Base-by-base conservation (phyloP, 35 echinoderm and acorn worm genomes). In the Stichopus chloronotus region DNA sequence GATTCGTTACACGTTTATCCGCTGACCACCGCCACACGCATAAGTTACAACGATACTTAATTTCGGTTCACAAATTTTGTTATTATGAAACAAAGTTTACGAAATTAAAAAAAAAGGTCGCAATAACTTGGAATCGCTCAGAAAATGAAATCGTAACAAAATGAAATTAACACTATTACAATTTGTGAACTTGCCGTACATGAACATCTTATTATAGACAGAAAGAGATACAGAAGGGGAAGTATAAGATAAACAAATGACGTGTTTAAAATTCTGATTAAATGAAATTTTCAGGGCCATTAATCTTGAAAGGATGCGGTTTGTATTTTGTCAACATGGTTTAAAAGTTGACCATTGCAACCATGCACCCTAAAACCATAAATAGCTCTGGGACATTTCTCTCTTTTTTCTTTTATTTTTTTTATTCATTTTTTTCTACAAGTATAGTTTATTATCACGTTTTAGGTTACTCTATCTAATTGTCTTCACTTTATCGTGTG, bases 281-380 rank as follows among this genome's bases (percentile, higher is more conserved):
- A 89, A 89, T 89, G 87, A 89, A 89, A 89, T 89, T 69, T 71
- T 89, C 87, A 53, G 87, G 87, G 59, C 87, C 8, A 89, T 89
- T 89, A 89, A 89, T 71, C 60, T 89, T 89, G 87, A 89, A 89
- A 89, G 87, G 59, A 24, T 71, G n/a, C 23, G 60, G 52, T 71
- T 89, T 59, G 22, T 56, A 63, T 89, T 89, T 89, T 65, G 59
- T 63, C 87, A n/a, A 30, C 17, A 61, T 43, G 30, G 60, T 89
- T 89, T 52, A 89, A 88, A 89, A 14, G 6, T 16, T 89, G 87
- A 89, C 87, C 87, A 72, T 71, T 25, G 58, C 5, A 20, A 17
- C 14, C 30, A 43, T 43, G 1, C 30, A 43, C 30, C 30, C 30
- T 43, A 43, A 43, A 43, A 71, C 10, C 87, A 89, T 89, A 89